phyloP scores from a whole-genome alignment of 2,888 invertebrate species.

The Drosophila paranaensis region DNA sequence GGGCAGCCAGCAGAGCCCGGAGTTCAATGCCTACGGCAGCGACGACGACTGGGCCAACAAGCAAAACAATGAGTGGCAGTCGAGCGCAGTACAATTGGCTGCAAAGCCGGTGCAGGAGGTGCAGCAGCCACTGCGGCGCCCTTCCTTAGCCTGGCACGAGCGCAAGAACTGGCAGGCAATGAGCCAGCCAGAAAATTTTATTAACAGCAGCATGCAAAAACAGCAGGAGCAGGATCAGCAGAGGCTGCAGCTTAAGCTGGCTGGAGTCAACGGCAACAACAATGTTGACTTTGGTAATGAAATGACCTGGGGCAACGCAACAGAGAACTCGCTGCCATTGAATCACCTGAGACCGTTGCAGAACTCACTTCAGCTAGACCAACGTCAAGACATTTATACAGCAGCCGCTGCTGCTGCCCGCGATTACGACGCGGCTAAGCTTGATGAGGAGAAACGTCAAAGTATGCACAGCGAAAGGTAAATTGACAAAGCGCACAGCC shows the following conservation, averaged over 20 bases:
- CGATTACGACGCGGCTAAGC: conserved; percentile 34
- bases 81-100: conserved; percentile 64
- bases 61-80: conserved; percentile 67
- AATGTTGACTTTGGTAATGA: conserved; percentile 77
- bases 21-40: conserved; percentile 37
- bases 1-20: conserved; percentile 40
- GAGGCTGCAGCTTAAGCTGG: conserved; percentile 34
- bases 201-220: conserved; percentile 64
- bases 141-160: conserved; percentile 43
- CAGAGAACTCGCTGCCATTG: conserved; percentile 71
- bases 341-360: conserved; percentile 58
- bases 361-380: conserved; percentile 12
- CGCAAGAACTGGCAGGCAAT: conserved; percentile 60
- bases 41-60: conserved; percentile 18
- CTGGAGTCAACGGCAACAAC: conserved; percentile 30
- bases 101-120: conserved; percentile 26
- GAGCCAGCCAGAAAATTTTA: conserved; percentile 74
- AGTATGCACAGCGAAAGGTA: conserved; percentile 74
- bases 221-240: conserved; percentile 8
- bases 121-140: conserved; percentile 21
- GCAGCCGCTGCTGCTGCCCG: conserved; percentile 21
- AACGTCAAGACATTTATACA: conserved; percentile 38
- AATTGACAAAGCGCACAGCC: conserved; percentile 64
- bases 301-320: conserved; percentile 69
- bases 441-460: conserved; percentile 46